Evolutionary conservation across 2,888 invertebrate genomes (phyloP).

Genomic region (Aspidiotus rigidus): DNA sequence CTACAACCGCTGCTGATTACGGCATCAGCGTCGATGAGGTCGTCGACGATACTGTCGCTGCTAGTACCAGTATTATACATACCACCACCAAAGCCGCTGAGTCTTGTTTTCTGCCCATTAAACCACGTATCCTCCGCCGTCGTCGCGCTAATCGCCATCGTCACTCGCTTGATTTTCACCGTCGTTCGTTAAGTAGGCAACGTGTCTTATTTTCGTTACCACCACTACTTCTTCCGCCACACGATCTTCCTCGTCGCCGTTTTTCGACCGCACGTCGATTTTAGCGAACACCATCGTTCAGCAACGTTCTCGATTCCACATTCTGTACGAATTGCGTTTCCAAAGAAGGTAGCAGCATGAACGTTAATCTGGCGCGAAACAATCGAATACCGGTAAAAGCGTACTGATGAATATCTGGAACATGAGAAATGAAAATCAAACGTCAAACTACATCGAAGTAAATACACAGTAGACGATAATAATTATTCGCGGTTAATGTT

Average conservation of each 20-base stretch:
- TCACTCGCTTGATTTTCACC: constrained; percentile 5
- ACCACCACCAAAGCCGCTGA: constrained; percentile 14
- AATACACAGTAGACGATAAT: too few relatives aligned
- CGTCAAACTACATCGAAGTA: too few relatives aligned
- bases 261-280: background rate
- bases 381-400: too few relatives aligned
- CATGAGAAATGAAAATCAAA: too few relatives aligned
- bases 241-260: background rate
- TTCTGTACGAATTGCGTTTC: background rate
- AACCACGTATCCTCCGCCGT: constrained; percentile 26
- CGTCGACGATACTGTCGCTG: constrained; percentile 10
- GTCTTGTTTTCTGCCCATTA: constrained; percentile 12
- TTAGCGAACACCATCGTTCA: background rate
- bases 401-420: too few relatives aligned
- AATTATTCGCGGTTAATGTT: too few relatives aligned
- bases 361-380: too few relatives aligned
- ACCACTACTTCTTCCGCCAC: constrained; percentile 7
- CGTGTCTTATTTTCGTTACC: constrained; percentile 18
- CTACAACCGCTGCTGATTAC: background rate
- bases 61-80: background rate
- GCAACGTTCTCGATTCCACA: background rate
- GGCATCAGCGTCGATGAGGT: constrained; percentile 12
- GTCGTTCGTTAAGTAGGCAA: constrained; percentile 7
- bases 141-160: constrained; percentile 17
- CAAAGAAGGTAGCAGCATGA: too few relatives aligned